Evolutionary conservation across 2,113 vertebrate genomes (phyloP).

Genomic region (Taurulus bubalis): DNA sequence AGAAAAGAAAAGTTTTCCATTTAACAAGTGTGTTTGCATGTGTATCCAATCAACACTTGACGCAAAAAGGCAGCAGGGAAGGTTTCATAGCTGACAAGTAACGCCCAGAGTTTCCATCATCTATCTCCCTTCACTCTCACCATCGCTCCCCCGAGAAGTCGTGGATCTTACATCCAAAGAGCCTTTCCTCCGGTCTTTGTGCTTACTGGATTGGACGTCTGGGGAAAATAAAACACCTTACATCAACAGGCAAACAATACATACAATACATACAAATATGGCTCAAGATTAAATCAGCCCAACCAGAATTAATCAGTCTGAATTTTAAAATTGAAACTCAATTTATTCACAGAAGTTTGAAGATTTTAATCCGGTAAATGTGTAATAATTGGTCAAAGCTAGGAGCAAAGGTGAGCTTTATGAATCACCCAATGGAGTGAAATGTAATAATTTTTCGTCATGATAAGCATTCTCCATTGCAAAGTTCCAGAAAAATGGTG

Average conservation of each 20-base stretch:
- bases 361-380: neutral
- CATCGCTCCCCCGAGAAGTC: slow-evolving; percentile 91
- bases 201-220: slow-evolving; percentile 91
- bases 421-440: neutral
- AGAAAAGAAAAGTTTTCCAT: slow-evolving; percentile 43
- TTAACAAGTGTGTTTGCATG: slow-evolving; percentile 31
- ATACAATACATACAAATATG: too few relatives aligned
- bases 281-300: neutral
- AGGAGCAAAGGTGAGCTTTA: neutral
- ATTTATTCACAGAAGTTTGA: neutral
- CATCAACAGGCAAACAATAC: slow-evolving; percentile 34
- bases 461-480: neutral
- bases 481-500: neutral
- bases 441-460: neutral
- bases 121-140: slow-evolving; percentile 82
- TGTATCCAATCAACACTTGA: slow-evolving; percentile 60
- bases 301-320: neutral
- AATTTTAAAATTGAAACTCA: neutral
- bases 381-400: neutral
- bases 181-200: slow-evolving; percentile 95
- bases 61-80: slow-evolving; percentile 52
- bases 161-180: slow-evolving; percentile 91
- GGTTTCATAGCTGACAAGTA: slow-evolving; percentile 39
- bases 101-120: slow-evolving; percentile 60
- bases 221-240: slow-evolving; percentile 61